Conservation (phyloP, 2,888 invertebrate species). For the Halocaridina rubra region DNA sequence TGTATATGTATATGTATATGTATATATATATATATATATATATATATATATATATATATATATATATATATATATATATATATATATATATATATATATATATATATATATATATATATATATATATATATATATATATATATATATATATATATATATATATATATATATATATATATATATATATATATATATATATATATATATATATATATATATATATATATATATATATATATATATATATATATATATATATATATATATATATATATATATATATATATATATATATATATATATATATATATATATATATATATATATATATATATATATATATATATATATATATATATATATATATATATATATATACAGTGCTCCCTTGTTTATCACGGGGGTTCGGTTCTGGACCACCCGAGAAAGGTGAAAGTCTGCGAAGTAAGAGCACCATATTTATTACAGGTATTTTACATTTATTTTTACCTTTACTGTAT, state of each 20-base stretch:
- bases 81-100: conserved; percentile 16
- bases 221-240: conserved; percentile 13
- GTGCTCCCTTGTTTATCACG: too few relatives aligned
- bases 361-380: too few relatives aligned
- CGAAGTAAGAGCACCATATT: too few relatives aligned
- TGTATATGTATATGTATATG: not conserved
- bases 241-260: conserved; percentile 16
- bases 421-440: too few relatives aligned
- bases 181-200: conserved; percentile 17
- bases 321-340: conserved; percentile 19
- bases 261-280: not conserved
- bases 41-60: conserved; percentile 23
- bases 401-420: too few relatives aligned
- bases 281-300: not conserved
- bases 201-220: conserved; percentile 16
- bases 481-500: too few relatives aligned
- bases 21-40: conserved; percentile 21
- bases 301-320: conserved; percentile 13
- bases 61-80: conserved; percentile 23
- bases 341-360: conserved; percentile 19
- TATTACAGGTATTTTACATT: too few relatives aligned
- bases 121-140: conserved; percentile 21
- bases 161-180: conserved; percentile 16
- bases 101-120: conserved; percentile 23
- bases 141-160: conserved; percentile 21